phyloP scores from a whole-genome alignment of 2,797 vertebrate genomes.

The Acanthis flammea region DNA sequence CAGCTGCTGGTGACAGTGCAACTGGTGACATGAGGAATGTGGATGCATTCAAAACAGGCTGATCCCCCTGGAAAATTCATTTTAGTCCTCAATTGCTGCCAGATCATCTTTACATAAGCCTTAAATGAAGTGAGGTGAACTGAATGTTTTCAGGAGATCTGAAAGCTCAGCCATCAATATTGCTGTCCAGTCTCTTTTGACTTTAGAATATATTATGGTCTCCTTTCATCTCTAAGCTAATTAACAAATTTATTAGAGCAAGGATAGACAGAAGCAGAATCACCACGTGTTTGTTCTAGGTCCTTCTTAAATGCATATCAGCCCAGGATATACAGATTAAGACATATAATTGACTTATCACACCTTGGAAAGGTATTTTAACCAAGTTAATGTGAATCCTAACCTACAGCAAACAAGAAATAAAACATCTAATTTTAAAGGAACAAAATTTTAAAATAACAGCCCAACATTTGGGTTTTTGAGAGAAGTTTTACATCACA shows the following conservation, averaged over 20 bases:
- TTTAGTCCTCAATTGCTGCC: not conserved
- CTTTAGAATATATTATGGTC: not conserved
- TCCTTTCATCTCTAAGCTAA: not conserved
- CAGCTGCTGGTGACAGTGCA: not conserved
- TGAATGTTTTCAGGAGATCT: not conserved
- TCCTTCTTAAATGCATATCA: not conserved
- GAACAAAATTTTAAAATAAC: accelerated
- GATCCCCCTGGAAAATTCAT: not conserved
- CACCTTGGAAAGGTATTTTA: not conserved
- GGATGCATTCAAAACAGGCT: not conserved
- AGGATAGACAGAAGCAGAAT: not conserved
- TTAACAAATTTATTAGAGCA: not conserved
- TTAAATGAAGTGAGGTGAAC: not conserved
- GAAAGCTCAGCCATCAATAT: not conserved
- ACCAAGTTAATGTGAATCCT: not conserved
- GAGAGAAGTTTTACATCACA: not conserved
- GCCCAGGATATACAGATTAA: not conserved
- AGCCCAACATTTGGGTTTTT: accelerated
- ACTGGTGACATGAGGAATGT: not conserved
- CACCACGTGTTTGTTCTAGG: not conserved
- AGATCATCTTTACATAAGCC: not conserved
- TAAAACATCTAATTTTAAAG: not conserved
- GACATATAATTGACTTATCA: not conserved
- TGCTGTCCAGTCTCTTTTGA: not conserved
- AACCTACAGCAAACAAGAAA: not conserved